These are phyloP conservation scores for Calephelis nemesis DNA, from an alignment of 1,140 invertebrate species.

Conservation along the genomic window DNA sequence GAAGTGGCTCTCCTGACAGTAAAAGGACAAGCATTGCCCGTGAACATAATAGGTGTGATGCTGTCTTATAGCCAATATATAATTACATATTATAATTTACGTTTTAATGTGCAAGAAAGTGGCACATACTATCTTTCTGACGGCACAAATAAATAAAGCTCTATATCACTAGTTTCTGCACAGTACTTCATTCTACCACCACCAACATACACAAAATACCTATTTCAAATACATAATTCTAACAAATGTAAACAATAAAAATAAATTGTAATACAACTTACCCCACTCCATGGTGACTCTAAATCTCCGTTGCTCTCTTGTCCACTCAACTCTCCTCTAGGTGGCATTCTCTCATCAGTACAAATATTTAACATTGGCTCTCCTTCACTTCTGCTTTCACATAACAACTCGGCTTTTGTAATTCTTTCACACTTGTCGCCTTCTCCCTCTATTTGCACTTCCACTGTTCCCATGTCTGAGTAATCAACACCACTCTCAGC, in stretches of 20 bases:
- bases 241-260: constrained; percentile 4
- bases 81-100: no score
- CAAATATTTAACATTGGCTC: constrained; percentile 85
- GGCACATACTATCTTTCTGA: no score
- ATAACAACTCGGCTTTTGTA: constrained; percentile 75
- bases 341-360: constrained; percentile 91
- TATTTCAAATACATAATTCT: neutral
- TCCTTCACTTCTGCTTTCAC: constrained; percentile 80
- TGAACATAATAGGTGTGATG: no score
- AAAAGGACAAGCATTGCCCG: no score
- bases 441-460: constrained; percentile 36
- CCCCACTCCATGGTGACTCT: constrained; percentile 82
- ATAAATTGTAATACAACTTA: constrained; percentile 40
- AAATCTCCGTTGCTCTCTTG: constrained; percentile 90
- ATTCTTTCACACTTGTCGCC: constrained; percentile 52
- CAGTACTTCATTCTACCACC: no score
- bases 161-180: no score
- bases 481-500: constrained; percentile 62
- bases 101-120: no score
- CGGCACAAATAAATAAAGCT: no score
- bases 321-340: constrained; percentile 88
- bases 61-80: no score
- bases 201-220: no score
- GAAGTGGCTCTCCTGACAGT: no score
- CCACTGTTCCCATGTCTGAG: constrained; percentile 45